Base-by-base conservation (phyloP, 1,140 invertebrate genomes). In the Euborellia annulipes region DNA sequence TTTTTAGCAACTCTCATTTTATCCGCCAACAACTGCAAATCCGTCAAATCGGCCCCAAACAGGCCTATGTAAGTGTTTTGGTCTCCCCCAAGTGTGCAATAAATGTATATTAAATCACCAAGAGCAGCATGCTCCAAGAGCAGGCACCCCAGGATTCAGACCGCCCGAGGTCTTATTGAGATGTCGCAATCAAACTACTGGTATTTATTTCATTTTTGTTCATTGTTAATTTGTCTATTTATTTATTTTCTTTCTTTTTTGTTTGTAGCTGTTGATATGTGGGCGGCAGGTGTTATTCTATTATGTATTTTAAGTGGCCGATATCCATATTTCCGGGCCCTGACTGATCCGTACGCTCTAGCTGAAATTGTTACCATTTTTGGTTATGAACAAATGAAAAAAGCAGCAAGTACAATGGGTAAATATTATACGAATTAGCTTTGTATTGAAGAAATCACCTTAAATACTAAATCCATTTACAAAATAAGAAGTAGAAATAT, bases 111-210 rank as follows among this genome's bases (percentile, higher is more conserved):
- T 73, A 32, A 59, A 59, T 40, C 70, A 71, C 45, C 68, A 71
- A 46, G 58, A 68, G 18, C 65, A 73, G 19, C 49, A 56, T 47
- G 87, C 86, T 2, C 76, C 81, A 8, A 66, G 88, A 52, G 87
- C 87, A 32, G 88, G 89, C 20, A 93, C 88, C n/a, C 84, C 86
- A 18, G 88, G 85, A 2, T 92, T 85, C 58, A 68, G 88, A 34
- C 81, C 89, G 43, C 88, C 88, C 0, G 89, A 94, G 69, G 85
- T 92, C 40, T 62, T 90, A 23, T 65, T 90, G 20, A 85, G 85
- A 57, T 75, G 75, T 62, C 65, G 70, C 9, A 62, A 76, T 42
- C 86, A 90, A 66, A 79, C 79, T 4, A 76, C 79, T 58, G 76
- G 77, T 79, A 9, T 45, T 51, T 45, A 18, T 40, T 20, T 38